Percentiles rank a stretch among this genome's conserved stretches.
phyloP scores from a whole-genome alignment of 2,797 vertebrate species.

The Halcyon smyrnensis region DNA sequence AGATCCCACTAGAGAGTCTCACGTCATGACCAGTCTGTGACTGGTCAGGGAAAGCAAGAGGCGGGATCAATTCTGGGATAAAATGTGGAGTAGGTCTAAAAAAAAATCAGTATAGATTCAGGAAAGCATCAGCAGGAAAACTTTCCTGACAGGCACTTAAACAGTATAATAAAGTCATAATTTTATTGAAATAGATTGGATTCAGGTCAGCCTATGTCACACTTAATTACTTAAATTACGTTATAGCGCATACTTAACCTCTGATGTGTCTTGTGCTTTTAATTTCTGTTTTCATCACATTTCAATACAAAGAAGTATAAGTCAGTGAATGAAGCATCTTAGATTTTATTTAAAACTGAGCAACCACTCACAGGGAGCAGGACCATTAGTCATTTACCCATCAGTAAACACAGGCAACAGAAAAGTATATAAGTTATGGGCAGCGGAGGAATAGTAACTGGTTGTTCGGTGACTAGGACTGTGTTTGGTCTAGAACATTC shows the following conservation, averaged over 20 bases:
- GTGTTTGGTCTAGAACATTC: neutral
- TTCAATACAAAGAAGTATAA: neutral
- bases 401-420: neutral
- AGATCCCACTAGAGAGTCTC: neutral
- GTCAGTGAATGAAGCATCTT: neutral
- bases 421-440: neutral
- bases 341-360: neutral
- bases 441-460: neutral
- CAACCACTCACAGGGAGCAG: neutral
- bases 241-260: neutral
- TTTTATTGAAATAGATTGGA: neutral
- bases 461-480: neutral
- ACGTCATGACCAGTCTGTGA: rapidly evolving
- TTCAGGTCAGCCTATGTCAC: neutral
- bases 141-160: neutral
- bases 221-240: neutral
- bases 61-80: neutral
- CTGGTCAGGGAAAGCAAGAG: neutral
- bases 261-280: neutral
- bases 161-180: neutral
- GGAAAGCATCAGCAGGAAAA: neutral
- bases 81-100: neutral
- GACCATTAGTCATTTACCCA: neutral
- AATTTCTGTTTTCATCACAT: neutral
- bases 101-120: neutral